These are phyloP conservation scores for Heterohyrax brucei DNA, from an alignment of 2,797 vertebrate species.

Conservation along the genomic window DNA sequence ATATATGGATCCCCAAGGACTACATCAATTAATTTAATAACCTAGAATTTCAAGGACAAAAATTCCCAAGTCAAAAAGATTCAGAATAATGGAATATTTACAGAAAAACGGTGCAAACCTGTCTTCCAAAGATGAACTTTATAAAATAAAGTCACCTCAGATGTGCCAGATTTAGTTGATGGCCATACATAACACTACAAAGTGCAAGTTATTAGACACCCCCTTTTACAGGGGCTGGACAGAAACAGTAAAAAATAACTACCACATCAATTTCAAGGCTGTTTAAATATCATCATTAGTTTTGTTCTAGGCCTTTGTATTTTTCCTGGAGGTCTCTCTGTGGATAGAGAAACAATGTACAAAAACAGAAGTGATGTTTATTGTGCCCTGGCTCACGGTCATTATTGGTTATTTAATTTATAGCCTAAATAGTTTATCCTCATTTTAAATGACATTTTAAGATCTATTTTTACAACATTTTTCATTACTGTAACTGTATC, in stretches of 20 bases:
- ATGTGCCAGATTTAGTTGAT: slow-evolving; percentile 62
- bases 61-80: slow-evolving; percentile 71
- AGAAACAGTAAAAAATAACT: slow-evolving; percentile 74
- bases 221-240: slow-evolving; percentile 61
- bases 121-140: slow-evolving; percentile 68
- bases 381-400: slow-evolving; percentile 60
- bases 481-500: not conserved
- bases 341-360: slow-evolving; percentile 81
- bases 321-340: slow-evolving; percentile 74
- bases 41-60: slow-evolving; percentile 80
- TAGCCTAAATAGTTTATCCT: slow-evolving; percentile 62
- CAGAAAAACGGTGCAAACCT: slow-evolving; percentile 70
- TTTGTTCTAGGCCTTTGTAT: slow-evolving; percentile 74
- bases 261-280: slow-evolving; percentile 75
- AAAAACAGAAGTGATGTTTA: slow-evolving; percentile 80
- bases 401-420: slow-evolving; percentile 79
- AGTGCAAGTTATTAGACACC: slow-evolving; percentile 50
- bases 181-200: slow-evolving; percentile 66
- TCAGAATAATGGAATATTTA: slow-evolving; percentile 78
- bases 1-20: slow-evolving; percentile 71
- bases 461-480: slow-evolving; percentile 61
- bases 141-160: slow-evolving; percentile 69
- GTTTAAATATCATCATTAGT: slow-evolving; percentile 80
- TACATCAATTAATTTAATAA: slow-evolving; percentile 84
- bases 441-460: slow-evolving; percentile 58